Evolutionary conservation across 2,113 vertebrate genomes (phyloP).

Genomic region (Myxocyprinus asiaticus): DNA sequence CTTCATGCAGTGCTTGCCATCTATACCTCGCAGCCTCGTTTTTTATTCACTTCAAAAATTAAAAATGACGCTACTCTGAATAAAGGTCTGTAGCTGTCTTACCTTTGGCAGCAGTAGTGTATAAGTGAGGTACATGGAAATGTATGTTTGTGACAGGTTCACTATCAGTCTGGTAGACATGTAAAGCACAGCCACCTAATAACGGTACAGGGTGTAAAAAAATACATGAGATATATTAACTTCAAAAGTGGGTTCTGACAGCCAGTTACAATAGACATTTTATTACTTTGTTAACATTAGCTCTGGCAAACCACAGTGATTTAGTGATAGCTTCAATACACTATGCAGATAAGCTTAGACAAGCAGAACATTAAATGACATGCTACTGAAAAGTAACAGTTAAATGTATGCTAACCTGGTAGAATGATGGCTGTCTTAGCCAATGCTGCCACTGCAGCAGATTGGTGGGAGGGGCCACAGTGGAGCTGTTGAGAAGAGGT

Average conservation of each 20-base stretch:
- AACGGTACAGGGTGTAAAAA: background rate
- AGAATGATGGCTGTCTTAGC: slow-evolving; percentile 89
- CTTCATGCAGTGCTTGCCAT: too few relatives aligned
- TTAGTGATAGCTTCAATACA: background rate
- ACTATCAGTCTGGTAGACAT: slow-evolving; percentile 93
- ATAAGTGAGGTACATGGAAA: slow-evolving; percentile 92
- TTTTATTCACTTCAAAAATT: too few relatives aligned
- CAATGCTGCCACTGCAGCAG: slow-evolving; percentile 87
- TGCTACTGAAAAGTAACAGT: background rate
- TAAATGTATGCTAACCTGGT: slow-evolving; percentile 78
- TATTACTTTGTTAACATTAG: too few relatives aligned
- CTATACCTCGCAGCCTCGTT: too few relatives aligned
- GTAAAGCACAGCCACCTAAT: slow-evolving; percentile 88
- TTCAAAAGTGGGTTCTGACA: too few relatives aligned
- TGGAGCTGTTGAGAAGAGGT: slow-evolving; percentile 57
- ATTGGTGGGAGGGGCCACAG: rapidly evolving
- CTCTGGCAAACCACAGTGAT: background rate
- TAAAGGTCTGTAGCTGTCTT: slow-evolving; percentile 7
- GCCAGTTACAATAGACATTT: too few relatives aligned
- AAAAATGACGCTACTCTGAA: background rate
- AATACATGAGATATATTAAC: too few relatives aligned
- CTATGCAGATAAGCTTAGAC: background rate
- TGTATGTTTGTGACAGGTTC: slow-evolving; percentile 94
- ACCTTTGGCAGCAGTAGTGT: slow-evolving; percentile 92
- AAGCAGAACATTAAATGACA: background rate